These are phyloP conservation scores for Cettia cetti DNA, from an alignment of 2,113 vertebrate species.

Conservation along the genomic window DNA sequence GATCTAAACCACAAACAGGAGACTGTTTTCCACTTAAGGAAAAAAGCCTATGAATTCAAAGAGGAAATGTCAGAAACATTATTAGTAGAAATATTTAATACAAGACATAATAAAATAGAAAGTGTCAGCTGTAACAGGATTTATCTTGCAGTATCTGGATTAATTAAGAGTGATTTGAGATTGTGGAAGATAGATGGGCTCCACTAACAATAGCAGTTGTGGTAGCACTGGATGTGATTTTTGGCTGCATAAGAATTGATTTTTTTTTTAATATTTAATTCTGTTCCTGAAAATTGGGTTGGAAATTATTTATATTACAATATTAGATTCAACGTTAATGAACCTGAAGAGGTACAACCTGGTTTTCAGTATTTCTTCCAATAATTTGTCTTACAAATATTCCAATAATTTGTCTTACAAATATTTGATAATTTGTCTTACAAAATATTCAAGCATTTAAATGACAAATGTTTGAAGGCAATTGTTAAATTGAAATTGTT, in stretches of 20 bases:
- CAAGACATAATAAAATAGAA: background rate
- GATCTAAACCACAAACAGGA: background rate
- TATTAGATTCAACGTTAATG: conserved; percentile 40
- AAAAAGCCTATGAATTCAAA: background rate
- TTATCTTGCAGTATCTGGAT: conserved; percentile 7
- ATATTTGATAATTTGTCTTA: conserved; percentile 53
- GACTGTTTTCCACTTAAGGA: background rate
- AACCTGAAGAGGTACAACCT: conserved; percentile 40
- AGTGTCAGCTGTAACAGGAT: background rate
- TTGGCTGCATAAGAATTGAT: background rate
- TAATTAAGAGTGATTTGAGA: conserved; percentile 50
- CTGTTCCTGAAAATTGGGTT: background rate
- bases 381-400: conserved; percentile 50
- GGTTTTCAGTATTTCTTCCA: conserved; percentile 49
- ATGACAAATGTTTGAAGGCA: conserved; percentile 44
- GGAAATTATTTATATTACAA: conserved; percentile 43
- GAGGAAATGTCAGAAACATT: background rate
- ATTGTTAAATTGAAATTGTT: background rate
- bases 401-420: conserved; percentile 43
- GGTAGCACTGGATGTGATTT: background rate
- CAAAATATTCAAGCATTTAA: conserved; percentile 20
- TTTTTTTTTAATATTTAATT: conserved; percentile 17
- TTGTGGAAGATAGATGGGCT: background rate
- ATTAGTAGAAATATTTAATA: background rate
- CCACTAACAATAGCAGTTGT: background rate